Conservation (phyloP, 2,888 invertebrate genomes). For the Heteromurus nitidus region DNA sequence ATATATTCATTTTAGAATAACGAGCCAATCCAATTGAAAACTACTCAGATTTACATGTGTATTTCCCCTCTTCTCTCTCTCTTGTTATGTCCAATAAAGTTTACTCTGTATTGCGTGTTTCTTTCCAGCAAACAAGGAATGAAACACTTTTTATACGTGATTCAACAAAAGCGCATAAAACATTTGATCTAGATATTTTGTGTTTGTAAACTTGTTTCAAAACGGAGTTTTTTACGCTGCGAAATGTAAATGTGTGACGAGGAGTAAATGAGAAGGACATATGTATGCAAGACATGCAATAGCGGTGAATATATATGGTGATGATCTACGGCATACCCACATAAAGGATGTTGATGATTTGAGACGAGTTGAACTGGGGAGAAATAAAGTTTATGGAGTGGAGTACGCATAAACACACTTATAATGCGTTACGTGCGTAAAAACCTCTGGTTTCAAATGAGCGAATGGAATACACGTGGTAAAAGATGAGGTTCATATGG, state of each 20-base stretch:
- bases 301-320: too few species aligned
- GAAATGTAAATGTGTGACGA: constrained; percentile 44
- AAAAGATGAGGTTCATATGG: constrained; percentile 33
- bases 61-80: neutral
- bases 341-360: constrained; percentile 7
- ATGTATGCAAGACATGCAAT: neutral
- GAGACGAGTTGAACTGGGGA: constrained; percentile 25
- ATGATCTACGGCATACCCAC: constrained; percentile 11
- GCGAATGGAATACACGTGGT: constrained; percentile 47
- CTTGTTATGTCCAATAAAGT: too few species aligned
- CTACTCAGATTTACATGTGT: neutral
- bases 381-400: neutral
- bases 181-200: constrained; percentile 56
- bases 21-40: constrained; percentile 63
- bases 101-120: constrained; percentile 9
- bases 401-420: neutral
- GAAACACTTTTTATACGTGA: too few species aligned
- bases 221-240: constrained; percentile 5
- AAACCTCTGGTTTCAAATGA: constrained; percentile 52
- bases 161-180: constrained; percentile 51
- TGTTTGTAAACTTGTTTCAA: too few species aligned
- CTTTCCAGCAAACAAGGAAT: constrained; percentile 13
- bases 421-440: constrained; percentile 8
- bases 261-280: constrained; percentile 39
- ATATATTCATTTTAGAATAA: constrained; percentile 55